phyloP scores from a whole-genome alignment of 2,113 vertebrate genomes.

The Limnothrissa miodon region DNA sequence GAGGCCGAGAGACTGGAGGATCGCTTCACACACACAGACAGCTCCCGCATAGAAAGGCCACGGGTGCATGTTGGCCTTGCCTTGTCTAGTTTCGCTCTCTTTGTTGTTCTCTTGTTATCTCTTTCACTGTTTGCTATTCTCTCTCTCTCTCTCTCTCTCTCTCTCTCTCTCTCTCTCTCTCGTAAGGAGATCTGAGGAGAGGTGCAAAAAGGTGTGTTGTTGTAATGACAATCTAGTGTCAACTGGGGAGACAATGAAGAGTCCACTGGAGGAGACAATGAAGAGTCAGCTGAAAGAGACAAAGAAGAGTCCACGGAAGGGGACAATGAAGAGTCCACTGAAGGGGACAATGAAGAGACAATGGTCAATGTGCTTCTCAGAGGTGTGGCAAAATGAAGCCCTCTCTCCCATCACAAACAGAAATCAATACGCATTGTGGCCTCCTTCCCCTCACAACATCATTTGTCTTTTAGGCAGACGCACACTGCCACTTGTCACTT shows the following conservation, averaged over 20 bases:
- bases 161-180: neutral
- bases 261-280: too few relatives aligned
- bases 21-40: neutral
- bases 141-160: neutral
- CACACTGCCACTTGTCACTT: slow-evolving; percentile 43
- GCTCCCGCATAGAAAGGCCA: neutral
- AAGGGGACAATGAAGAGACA: too few relatives aligned
- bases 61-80: neutral
- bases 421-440: slow-evolving; percentile 57
- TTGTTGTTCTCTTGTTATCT: neutral
- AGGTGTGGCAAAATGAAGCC: slow-evolving; percentile 49
- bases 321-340: slow-evolving; percentile 54
- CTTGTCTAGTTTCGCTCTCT: neutral
- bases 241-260: too few relatives aligned
- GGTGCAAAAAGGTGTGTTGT: slow-evolving; percentile 44
- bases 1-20: neutral
- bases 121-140: neutral
- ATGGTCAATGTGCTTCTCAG: slow-evolving; percentile 45
- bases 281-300: too few relatives aligned
- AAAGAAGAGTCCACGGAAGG: slow-evolving; percentile 52
- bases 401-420: slow-evolving; percentile 33
- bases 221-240: too few relatives aligned
- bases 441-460: slow-evolving; percentile 47
- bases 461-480: slow-evolving; percentile 53
- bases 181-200: slow-evolving; percentile 16